These are phyloP conservation scores for Thunnus maccoyii DNA, from an alignment of 2,113 vertebrate species.

Conservation along the genomic window DNA sequence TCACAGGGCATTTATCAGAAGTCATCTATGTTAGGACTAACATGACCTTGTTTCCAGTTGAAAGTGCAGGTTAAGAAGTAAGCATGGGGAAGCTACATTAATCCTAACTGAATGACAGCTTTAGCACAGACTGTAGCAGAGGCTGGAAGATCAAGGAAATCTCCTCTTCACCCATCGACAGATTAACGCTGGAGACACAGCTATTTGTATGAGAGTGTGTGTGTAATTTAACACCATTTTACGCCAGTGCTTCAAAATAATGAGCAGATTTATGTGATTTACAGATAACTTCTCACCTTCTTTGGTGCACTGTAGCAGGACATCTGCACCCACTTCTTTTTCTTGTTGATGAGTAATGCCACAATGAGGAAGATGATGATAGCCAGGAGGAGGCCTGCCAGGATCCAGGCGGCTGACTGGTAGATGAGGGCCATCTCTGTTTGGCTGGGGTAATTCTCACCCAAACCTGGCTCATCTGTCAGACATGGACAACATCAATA, in stretches of 20 bases:
- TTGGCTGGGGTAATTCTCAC: constrained; percentile 76
- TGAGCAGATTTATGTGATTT: background rate
- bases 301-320: constrained; percentile 87
- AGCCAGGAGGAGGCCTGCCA: constrained; percentile 85
- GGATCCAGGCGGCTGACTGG: constrained; percentile 88
- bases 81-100: constrained; percentile 31
- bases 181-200: constrained; percentile 1
- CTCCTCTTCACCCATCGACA: background rate
- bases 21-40: background rate
- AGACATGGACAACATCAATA: constrained; percentile 12
- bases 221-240: constrained; percentile 10
- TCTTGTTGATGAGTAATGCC: constrained; percentile 84
- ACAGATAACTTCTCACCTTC: constrained; percentile 78
- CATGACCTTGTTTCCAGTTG: constrained; percentile 26
- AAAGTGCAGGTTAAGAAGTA: constrained; percentile 4
- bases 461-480: constrained; percentile 67
- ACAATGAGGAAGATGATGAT: constrained; percentile 85
- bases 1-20: too few relatives aligned
- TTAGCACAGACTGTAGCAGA: constrained; percentile 38
- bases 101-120: constrained; percentile 42
- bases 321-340: constrained; percentile 89
- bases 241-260: background rate
- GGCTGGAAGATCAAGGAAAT: constrained; percentile 36
- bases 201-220: background rate
- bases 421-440: constrained; percentile 85